Percentiles rank a stretch among this genome's conserved stretches.
phyloP scores from a whole-genome alignment of 2,113 vertebrate species.

The Chaetops frenatus region DNA sequence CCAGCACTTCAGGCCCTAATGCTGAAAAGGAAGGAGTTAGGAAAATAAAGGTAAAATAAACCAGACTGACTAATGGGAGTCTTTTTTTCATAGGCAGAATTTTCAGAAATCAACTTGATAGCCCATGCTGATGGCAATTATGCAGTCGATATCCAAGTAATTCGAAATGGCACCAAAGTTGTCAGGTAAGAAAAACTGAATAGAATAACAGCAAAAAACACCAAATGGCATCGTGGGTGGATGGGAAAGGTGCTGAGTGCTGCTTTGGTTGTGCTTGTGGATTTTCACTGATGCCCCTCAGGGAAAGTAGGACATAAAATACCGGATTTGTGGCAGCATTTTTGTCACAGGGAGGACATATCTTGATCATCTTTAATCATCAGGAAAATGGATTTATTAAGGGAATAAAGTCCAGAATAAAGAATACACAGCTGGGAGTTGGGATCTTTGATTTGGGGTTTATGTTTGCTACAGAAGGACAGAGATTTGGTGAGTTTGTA shows the following conservation, averaged over 20 bases:
- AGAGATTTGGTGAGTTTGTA: neutral
- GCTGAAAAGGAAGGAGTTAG: neutral
- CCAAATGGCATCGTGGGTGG: neutral
- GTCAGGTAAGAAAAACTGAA: conserved; percentile 77
- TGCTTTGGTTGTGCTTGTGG: neutral
- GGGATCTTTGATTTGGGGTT: neutral
- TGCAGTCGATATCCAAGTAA: conserved; percentile 88
- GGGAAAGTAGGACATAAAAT: neutral
- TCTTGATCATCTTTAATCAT: fast-evolving
- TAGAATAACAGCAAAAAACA: neutral
- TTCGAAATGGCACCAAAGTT: conserved; percentile 86
- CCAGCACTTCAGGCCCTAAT: neutral
- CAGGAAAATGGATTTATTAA: neutral
- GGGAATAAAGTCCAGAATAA: neutral
- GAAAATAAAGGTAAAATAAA: neutral
- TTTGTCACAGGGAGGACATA: neutral
- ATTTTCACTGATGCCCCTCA: neutral
- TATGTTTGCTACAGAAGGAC: neutral
- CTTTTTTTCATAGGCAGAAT: conserved; percentile 82
- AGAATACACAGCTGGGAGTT: neutral
- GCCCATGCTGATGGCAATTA: conserved; percentile 90
- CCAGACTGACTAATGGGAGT: neutral
- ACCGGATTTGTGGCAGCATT: neutral
- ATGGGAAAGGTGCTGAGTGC: neutral
- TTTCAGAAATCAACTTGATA: conserved; percentile 94